Base-by-base conservation (phyloP, 1,140 invertebrate genomes). In the Gryon sp. region DNA sequence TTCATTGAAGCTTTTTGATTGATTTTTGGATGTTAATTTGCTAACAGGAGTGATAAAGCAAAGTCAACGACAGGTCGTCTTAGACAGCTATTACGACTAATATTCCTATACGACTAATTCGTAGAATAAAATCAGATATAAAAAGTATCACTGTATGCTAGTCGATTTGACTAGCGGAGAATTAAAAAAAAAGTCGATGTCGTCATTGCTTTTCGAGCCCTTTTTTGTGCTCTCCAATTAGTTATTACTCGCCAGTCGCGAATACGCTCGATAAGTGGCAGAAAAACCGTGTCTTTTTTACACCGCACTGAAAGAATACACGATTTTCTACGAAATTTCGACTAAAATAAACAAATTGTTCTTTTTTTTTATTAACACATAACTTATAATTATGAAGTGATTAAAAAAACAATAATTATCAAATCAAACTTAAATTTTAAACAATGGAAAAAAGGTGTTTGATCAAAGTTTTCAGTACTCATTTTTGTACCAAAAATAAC, bases 91-190 rank as follows among this genome's bases (percentile, higher is more conserved):
- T 74, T 66, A 53, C 45, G 70, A 74, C 60, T 66, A 60, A 74
- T 74, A 66, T 74, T 74, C 60, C 70, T 74, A 74, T 74, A 74
- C 60, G 53, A 74, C 14, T 66, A 60, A 57, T 66, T 74, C 60
- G 60, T 74, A 74, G 70, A 60, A 57, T 45, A 59, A 55, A 59
- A 66, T 55, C 7, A 53, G 9, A 24, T 57, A 36, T 48, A 52
- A 53, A 45, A 65, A 74, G 28, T 43, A 65, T 52, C 34, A 59
- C 6, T 74, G 20, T 74, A 14, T 52, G 50, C 57, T 62, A 24
- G 68, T 63, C 68, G 4, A 16, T 48, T 19, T 16, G 68, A 59
- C 57, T 46, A 50, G 59, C 15, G 20, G 16, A 50, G 52, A n/a
- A n/a, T 74, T 57, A 70, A 53, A 63, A 52, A 59, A 63, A 65